Percentiles rank a stretch among this genome's conserved stretches.
Evolutionary conservation across 2,888 invertebrate species (phyloP).

Genomic region (Pandemis heparana): DNA sequence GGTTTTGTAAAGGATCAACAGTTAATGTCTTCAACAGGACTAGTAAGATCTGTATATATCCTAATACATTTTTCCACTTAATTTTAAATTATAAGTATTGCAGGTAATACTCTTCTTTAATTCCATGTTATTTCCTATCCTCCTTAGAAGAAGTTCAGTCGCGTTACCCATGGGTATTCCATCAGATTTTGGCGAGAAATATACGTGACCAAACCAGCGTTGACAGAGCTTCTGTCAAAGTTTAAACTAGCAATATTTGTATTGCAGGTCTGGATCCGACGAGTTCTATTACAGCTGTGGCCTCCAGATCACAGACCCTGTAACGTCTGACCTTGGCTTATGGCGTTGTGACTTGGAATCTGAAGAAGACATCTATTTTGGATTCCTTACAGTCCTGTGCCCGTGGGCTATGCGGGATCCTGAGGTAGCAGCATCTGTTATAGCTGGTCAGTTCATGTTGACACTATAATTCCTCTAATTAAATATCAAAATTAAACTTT

Average conservation of each 20-base stretch:
- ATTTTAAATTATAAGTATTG: too few species aligned
- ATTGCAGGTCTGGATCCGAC: slow-evolving; percentile 29
- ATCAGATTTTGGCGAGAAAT: too few species aligned
- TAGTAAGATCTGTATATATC: too few species aligned
- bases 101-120: too few species aligned
- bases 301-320: slow-evolving; percentile 36
- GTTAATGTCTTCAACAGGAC: too few species aligned
- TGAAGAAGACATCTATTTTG: slow-evolving; percentile 42
- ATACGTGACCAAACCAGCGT: too few species aligned
- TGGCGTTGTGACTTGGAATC: slow-evolving; percentile 47
- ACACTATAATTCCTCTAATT: not conserved
- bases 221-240: not conserved
- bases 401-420: slow-evolving; percentile 42
- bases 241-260: not conserved
- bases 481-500: too few species aligned
- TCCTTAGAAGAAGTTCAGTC: too few species aligned
- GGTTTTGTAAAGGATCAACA: too few species aligned
- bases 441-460: slow-evolving; percentile 21
- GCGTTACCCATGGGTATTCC: too few species aligned
- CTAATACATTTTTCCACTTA: too few species aligned
- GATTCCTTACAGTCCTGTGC: slow-evolving; percentile 40
- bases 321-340: slow-evolving; percentile 42
- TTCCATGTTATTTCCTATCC: too few species aligned
- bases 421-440: slow-evolving; percentile 31
- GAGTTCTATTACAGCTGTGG: slow-evolving; percentile 41